Evolutionary conservation across 2,888 invertebrate genomes (phyloP), one percentile per base, ranked within the genome.

Genomic region (Ophion obscuratus): DNA sequence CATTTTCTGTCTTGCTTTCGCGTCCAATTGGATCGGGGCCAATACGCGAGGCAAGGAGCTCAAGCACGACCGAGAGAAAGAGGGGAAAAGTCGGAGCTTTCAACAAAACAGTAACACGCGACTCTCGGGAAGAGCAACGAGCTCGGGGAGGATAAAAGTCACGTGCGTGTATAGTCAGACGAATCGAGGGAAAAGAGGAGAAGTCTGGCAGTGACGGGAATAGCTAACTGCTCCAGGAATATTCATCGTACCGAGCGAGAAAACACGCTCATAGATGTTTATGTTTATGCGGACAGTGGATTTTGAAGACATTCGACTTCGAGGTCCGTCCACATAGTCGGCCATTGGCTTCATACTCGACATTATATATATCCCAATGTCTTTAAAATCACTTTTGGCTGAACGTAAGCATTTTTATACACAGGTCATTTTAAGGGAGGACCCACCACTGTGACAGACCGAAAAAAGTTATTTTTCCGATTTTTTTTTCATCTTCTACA

Each of bases 221-320:
- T 86, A 87, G 81, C 53, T 40, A 36, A 57, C 67, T 47, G 73
- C 83, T 87, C 84, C 84, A 81, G 82, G 81, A 88, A 88, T 86
- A 84, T 83, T 24, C 40, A 62, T 64, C 66, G 47, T 47, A 27
- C 27, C 70, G 27, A 47, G 47, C 36, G 71, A 53, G 66, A 83
- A 77, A 83, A 66, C 36, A 67, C 59, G 44, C 70, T 20, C 57
- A 47, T 57, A 53, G 57, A 70, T 53, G 53, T 27, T 53, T 20
- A 57, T 24, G 24, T 24, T n/a, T 20, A n/a, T 47, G 47, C 47
- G 4, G 14, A 47, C 14, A 14, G 11, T 10, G 7, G 47, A 47
- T 47, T 47, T 47, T 14, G 47, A 47, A 14, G 47, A 47, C 47
- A 47, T 47, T 47, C 47, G 47, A 47, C 47, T 47, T 47, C 11